These are phyloP conservation scores for Ladona fulva DNA, from an alignment of 1,140 invertebrate species.

Conservation along the genomic window DNA sequence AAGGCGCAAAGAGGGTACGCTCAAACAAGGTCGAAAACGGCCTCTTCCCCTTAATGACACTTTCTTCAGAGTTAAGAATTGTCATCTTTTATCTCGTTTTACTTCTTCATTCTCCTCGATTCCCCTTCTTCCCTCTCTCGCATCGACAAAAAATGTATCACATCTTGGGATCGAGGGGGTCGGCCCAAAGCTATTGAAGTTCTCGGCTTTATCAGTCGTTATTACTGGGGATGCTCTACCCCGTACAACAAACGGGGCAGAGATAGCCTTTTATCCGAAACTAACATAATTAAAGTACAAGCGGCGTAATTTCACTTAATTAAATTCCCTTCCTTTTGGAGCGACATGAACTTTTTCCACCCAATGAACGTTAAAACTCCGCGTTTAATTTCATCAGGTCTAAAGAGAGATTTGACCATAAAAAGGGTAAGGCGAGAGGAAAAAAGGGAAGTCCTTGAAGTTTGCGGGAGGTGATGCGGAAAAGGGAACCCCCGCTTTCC, in stretches of 20 bases:
- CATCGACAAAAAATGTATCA: conserved; percentile 23
- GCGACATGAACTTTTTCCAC: conserved; percentile 40
- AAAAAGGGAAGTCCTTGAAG: conserved; percentile 14
- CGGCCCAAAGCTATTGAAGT: neutral
- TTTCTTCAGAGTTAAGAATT: neutral
- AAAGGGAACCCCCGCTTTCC: neutral
- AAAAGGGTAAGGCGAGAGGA: conserved; percentile 28
- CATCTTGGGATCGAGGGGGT: conserved; percentile 17
- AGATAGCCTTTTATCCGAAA: conserved; percentile 33
- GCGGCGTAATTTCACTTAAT: conserved; percentile 45
- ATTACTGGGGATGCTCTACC: neutral
- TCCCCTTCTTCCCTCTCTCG: neutral
- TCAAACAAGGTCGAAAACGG: too few relatives aligned
- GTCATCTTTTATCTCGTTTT: neutral
- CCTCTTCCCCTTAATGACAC: neutral
- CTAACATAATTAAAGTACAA: conserved; percentile 45
- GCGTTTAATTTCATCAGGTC: conserved; percentile 42
- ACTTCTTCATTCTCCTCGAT: neutral
- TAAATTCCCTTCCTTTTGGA: conserved; percentile 41
- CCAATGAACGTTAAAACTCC: conserved; percentile 40
- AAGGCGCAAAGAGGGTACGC: neutral
- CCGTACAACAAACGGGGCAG: conserved; percentile 22
- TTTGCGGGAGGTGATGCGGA: neutral
- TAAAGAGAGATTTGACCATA: conserved; percentile 39
- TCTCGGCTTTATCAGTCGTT: conserved; percentile 21